Evolutionary conservation across 2,888 invertebrate species (phyloP).

Genomic region (Itoplectis maculator): DNA sequence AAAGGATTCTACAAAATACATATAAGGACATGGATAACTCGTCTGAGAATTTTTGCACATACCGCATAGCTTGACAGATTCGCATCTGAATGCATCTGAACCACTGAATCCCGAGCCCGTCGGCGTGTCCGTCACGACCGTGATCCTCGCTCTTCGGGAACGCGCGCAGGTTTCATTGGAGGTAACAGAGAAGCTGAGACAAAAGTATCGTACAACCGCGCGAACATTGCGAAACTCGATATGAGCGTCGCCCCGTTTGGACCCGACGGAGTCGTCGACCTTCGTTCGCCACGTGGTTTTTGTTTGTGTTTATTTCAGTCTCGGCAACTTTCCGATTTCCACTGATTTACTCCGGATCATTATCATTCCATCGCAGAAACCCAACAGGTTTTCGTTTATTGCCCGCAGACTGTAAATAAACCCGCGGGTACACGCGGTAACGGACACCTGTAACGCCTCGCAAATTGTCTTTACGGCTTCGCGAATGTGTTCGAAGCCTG

Average conservation of each 20-base stretch:
- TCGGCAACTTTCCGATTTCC: not conserved
- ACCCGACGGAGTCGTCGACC: too few relatives aligned
- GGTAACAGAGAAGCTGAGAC: too few relatives aligned
- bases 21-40: too few relatives aligned
- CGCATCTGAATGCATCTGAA: conserved; percentile 20
- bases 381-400: not conserved
- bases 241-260: too few relatives aligned
- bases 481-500: too few relatives aligned
- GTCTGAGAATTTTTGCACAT: too few relatives aligned
- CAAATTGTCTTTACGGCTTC: not conserved
- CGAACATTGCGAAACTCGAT: not conserved
- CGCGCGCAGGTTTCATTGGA: not conserved
- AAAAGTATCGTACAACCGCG: not conserved
- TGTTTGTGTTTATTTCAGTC: not conserved
- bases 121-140: conserved; percentile 33
- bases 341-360: not conserved
- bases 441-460: not conserved
- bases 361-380: not conserved
- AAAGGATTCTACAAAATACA: too few relatives aligned
- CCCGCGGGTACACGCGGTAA: not conserved
- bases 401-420: not conserved
- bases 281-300: too few relatives aligned
- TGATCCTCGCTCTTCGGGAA: not conserved
- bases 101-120: conserved; percentile 5
- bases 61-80: conserved; percentile 6